Evolutionary conservation across 1,140 invertebrate genomes (phyloP), one percentile per base, ranked within the genome.

Genomic region (Glossosoma conforme): DNA sequence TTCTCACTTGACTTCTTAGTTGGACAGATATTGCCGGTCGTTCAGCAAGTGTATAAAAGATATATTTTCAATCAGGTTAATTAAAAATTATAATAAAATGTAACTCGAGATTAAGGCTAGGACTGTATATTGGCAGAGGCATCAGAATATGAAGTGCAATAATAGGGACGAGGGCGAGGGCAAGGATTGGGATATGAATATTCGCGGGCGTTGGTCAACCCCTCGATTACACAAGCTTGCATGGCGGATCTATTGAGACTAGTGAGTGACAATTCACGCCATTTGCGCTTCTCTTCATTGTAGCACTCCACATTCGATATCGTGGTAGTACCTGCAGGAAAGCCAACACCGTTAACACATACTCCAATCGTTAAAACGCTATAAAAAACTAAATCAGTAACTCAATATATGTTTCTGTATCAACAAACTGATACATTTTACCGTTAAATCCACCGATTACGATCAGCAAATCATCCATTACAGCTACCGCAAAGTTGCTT

Each of bases 231-330:
- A 61, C 89, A 91, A 0, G 90, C 89, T 0, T 88, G 89, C 6
- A 93, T 64, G 1, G 89, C 91, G 1, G 89, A 93, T n/a, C 89
- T 77, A 48, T 83, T 88, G 30, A 91, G 81, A 55, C 89, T 90
- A 86, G 94, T 91, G 52, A 89, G 9, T 3, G 28, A 17, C 21
- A 28, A 19, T 21, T 18, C 5, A 15, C 15, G 8, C 49, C 49
- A 52, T 13, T 21, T 11, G 13, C 21, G 28, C 17, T 44, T 37
- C 2, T 13, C 10, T 4, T 1, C 17, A 60, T 92, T 88, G 64
- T 90, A 96, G 64, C 90, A 93, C 66, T 95, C 93, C 1, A 93
- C 91, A 52, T 91, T 85, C 58, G 85, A 87, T 17, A 93, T 91
- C 0, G 91, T 87, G 0, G 82, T 83, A 32, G 81, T 76, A 60